A percentile compares a stretch with the other conserved stretches of the same genome.
Conservation (phyloP, 2,113 vertebrate species). For the Mus pahari region DNA sequence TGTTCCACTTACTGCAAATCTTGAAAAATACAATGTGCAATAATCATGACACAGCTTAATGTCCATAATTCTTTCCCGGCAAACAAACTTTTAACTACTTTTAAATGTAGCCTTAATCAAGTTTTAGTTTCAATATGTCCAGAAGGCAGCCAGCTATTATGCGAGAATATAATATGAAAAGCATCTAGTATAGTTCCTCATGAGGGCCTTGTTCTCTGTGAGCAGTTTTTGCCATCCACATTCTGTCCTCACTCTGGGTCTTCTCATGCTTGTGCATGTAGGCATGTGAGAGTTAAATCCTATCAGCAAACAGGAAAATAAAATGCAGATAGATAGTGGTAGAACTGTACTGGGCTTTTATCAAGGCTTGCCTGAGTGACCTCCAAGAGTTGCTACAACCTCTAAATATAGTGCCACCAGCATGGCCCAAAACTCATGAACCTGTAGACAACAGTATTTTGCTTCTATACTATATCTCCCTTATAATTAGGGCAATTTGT, state of each 20-base stretch:
- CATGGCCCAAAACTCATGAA: not conserved
- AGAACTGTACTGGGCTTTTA: not conserved
- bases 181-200: not conserved
- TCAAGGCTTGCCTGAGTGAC: not conserved
- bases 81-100: not conserved
- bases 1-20: not conserved
- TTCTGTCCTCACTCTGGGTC: not conserved
- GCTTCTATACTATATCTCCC: not conserved
- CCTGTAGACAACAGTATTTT: not conserved
- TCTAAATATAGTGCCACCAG: not conserved
- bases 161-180: not conserved
- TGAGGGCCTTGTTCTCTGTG: no score
- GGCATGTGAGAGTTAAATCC: not conserved
- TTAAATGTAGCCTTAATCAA: not conserved
- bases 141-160: not conserved
- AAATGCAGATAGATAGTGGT: not conserved
- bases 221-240: not conserved
- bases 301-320: not conserved
- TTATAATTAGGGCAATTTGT: not conserved
- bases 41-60: not conserved
- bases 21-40: not conserved
- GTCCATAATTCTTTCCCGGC: not conserved
- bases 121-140: not conserved
- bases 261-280: not conserved
- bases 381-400: not conserved